A percentile compares a stretch with the other conserved stretches of the same genome.
Conservation (phyloP, 2,113 vertebrate genomes). For the Panthera uncia region DNA sequence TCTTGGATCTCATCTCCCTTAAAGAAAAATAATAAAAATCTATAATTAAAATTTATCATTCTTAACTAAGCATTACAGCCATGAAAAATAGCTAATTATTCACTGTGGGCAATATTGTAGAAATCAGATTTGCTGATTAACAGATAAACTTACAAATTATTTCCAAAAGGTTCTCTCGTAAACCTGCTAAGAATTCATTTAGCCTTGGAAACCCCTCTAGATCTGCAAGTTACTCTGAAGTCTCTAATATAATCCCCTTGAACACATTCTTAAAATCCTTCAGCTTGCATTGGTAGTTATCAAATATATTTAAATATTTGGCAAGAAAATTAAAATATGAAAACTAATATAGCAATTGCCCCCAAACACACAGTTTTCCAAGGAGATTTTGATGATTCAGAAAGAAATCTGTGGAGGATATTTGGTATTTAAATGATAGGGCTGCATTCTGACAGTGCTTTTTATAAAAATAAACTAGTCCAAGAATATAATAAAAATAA, state of each 20-base stretch:
- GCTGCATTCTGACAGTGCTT: background rate
- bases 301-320: constrained; percentile 71
- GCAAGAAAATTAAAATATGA: constrained; percentile 76
- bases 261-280: constrained; percentile 66
- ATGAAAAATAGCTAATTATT: constrained; percentile 27
- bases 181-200: constrained; percentile 66
- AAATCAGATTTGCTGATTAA: constrained; percentile 55
- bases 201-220: constrained; percentile 54
- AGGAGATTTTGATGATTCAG: constrained; percentile 61
- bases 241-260: constrained; percentile 61
- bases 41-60: constrained; percentile 41
- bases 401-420: constrained; percentile 40
- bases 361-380: constrained; percentile 54
- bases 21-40: constrained; percentile 51
- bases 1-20: background rate
- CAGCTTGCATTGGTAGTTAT: constrained; percentile 53
- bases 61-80: constrained; percentile 2
- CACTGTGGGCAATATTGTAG: background rate
- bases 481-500: constrained; percentile 44
- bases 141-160: constrained; percentile 60
- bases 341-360: constrained; percentile 65
- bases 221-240: constrained; percentile 53
- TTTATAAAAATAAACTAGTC: constrained; percentile 37
- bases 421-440: constrained; percentile 51
- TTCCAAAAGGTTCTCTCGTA: constrained; percentile 58